Base-by-base conservation (phyloP, 2,888 invertebrate genomes). In the Archips xylosteana region DNA sequence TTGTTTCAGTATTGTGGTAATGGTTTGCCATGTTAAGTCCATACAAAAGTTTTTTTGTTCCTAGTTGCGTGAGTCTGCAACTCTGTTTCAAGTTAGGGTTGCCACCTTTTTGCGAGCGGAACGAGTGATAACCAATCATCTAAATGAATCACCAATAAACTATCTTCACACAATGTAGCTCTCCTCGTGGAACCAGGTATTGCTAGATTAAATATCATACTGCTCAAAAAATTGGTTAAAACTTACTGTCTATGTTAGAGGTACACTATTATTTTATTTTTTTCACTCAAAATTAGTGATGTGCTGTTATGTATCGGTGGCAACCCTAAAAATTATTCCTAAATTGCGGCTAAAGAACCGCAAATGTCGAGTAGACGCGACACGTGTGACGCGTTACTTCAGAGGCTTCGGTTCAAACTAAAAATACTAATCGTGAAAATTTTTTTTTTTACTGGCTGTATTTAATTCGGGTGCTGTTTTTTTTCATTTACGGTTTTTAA, bases 181-280 rank as follows among this genome's bases (percentile, higher is more conserved):
- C 42, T 68, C 39, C 64, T 59, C 65, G 34, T 39, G 69, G 74
- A 74, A 70, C 64, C 74, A 74, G 74, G 74, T 74, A 70, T 60
- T 51, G 65, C 60, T 65, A 70, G 61, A 66, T 39, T 68, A 60
- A 61, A 72, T 23, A 66, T n/a, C 32, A 32, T 32, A 54, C 54
- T 57, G 64, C 69, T 70, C 65, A 51, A 59, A 42, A 34, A 70
- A 51, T 60, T 51, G 49, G 72, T 54, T 62, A 3, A 59, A 57
- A 32, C 32, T 57, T 57, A 64, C 62, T 71, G 32, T 70, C 45
- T 70, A 61, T 65, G 69, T 74, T 69, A 69, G 64, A 68, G 51
- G 64, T 70, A 68, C 72, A 67, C 62, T 68, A 23, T 47, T 68
- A 12, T 42, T 65, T 65, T 64, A n/a, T n/a, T 66, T 66, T 66